Evolutionary conservation across 64 coral and sea anemone genomes (phyloP).

Genomic region (Porites australiensis): DNA sequence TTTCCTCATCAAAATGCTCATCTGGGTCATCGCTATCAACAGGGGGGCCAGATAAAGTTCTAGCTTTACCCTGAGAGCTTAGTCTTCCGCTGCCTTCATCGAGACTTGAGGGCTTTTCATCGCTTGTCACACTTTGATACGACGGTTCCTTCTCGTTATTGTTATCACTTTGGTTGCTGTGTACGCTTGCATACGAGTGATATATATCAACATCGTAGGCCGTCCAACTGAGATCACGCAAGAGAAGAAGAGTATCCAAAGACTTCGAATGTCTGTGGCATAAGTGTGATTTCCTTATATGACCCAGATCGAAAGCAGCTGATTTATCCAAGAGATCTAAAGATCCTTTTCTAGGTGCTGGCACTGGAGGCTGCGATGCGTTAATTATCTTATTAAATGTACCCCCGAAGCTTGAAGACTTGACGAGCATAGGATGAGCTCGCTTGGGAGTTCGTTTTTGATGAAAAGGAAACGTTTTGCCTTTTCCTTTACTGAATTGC

Average conservation of each 20-base stretch:
- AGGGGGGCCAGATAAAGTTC: constrained; percentile 19
- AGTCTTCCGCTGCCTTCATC: constrained; percentile 23
- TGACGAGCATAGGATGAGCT: constrained; percentile 52
- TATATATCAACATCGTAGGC: constrained; percentile 72
- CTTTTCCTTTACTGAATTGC: constrained; percentile 54
- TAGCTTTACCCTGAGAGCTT: constrained; percentile 11
- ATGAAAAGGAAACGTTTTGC: constrained; percentile 16
- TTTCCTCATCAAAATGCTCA: constrained; percentile 32
- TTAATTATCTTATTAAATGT: constrained; percentile 66
- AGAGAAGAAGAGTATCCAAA: constrained; percentile 83
- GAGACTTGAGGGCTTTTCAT: constrained; percentile 9
- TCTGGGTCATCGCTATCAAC: not conserved
- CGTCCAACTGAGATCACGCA: constrained; percentile 71
- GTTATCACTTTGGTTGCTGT: constrained; percentile 27
- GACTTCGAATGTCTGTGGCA: constrained; percentile 90
- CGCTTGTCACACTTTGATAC: constrained; percentile 70
- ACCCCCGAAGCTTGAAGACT: constrained; percentile 88
- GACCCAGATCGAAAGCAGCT: not conserved
- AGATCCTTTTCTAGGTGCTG: constrained; percentile 60
- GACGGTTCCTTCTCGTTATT: constrained; percentile 49
- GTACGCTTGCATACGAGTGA: constrained; percentile 87
- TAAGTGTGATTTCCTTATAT: constrained; percentile 43
- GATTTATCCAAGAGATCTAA: constrained; percentile 40
- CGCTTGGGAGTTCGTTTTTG: not conserved
- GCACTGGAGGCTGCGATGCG: constrained; percentile 5